A percentile compares a stretch with the other conserved stretches of the same genome.
Evolutionary conservation across 2,888 invertebrate species (phyloP).

Genomic region (Neocrepidodera transversa): DNA sequence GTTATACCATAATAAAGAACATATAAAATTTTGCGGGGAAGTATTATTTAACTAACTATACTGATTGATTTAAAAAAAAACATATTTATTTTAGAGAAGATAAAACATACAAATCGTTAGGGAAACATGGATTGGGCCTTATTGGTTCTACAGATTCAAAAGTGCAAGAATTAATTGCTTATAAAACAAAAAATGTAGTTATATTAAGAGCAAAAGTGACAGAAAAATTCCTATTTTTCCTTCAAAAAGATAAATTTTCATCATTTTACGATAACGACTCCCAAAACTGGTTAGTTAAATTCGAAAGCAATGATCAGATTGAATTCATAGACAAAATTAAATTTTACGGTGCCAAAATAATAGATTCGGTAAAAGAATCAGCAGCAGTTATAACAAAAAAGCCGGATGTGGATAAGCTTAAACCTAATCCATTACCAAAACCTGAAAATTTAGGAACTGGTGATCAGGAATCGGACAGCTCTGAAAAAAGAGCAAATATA

Average conservation of each 20-base stretch:
- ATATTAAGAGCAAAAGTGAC: conserved; percentile 48
- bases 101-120: conserved; percentile 51
- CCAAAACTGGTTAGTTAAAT: conserved; percentile 53
- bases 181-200: conserved; percentile 56
- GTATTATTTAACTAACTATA: no score
- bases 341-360: conserved; percentile 39
- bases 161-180: conserved; percentile 54
- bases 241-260: conserved; percentile 48
- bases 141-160: conserved; percentile 53
- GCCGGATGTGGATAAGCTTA: conserved; percentile 8
- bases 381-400: neutral
- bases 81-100: conserved; percentile 50
- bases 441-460: conserved; percentile 12
- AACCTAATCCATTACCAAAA: conserved; percentile 31
- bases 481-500: conserved; percentile 59
- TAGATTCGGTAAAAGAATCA: conserved; percentile 25
- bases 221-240: conserved; percentile 42
- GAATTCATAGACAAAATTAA: conserved; percentile 44
- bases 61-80: no score
- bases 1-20: no score
- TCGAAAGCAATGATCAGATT: conserved; percentile 48
- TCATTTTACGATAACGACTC: conserved; percentile 52
- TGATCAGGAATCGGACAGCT: conserved; percentile 42
- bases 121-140: conserved; percentile 61
- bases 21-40: no score